phyloP scores from a whole-genome alignment of 2,797 vertebrate species.

The Lacerta agilis region DNA sequence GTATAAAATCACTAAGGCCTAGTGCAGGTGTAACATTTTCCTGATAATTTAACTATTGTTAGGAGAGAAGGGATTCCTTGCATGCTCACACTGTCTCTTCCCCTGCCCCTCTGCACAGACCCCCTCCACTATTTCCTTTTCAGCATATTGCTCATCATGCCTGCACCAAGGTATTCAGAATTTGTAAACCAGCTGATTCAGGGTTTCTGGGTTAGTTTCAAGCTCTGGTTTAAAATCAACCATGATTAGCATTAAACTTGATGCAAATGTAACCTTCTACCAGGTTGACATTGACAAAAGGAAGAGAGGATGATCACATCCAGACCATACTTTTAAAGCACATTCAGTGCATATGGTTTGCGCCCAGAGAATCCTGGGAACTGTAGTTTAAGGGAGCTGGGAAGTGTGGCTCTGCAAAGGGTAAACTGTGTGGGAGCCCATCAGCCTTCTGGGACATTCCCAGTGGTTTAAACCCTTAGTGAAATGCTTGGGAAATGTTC shows the following conservation, averaged over 20 bases:
- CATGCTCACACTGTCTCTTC: not conserved
- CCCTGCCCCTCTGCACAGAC: no score
- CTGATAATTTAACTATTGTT: not conserved
- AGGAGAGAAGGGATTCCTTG: not conserved
- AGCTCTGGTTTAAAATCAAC: not conserved
- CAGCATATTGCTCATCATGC: no score
- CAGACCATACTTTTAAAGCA: no score
- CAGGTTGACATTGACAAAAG: no score
- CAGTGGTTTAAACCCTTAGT: not conserved
- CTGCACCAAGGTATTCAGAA: not conserved
- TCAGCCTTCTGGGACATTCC: not conserved
- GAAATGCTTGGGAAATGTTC: not conserved
- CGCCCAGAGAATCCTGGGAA: no score
- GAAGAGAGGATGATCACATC: no score
- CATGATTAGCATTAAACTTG: not conserved
- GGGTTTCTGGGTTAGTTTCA: not conserved
- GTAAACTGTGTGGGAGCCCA: not conserved
- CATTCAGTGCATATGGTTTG: no score
- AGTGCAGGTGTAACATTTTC: not conserved
- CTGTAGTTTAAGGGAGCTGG: no score
- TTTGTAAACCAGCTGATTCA: not conserved
- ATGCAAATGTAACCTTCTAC: not conserved
- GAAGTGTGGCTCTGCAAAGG: no score
- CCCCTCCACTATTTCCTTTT: not conserved
- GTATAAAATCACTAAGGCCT: not conserved